Base-by-base conservation (phyloP, 92 coral and sea anemone species). In the Porites evermanni region DNA sequence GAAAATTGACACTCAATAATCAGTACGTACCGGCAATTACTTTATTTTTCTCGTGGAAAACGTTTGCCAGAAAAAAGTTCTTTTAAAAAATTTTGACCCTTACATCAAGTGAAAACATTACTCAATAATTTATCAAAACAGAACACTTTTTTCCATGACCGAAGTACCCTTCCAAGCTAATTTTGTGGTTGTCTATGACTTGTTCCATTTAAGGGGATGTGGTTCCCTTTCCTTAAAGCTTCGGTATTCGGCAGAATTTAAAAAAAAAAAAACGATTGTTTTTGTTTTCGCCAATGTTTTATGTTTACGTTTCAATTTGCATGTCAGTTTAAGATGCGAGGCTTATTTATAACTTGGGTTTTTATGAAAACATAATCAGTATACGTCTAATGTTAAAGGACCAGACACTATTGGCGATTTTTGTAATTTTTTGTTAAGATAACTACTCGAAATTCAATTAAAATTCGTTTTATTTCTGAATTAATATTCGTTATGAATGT, bases 231-330 rank as follows among this genome's bases (percentile, higher is more conserved):
- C 21, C 63, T 7, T 79, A 51, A 50, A 47, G 47, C 44, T 38
- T 7, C 47, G 47, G 4, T 38, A 8, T 12, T 12, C 8, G n/a
- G 4, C 21, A 64, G 51, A 79, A 53, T 79, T 67, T 5, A 12
- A 12, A 7, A 7, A 14, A 51, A 9, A 14, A 26, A 69, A 0
- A 56, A 17, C 18, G 56, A 51, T 19, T 81, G 86, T 81, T 81
- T 81, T 81, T 21, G 56, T 81, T 81, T 81, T n/a, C 32, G 32
- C 26, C 54, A 68, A 81, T 56, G 17, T 38, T 38, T 18, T 65
- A 47, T 79, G 77, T 70, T 58, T 81, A 24, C 64, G 38, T 52
- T 79, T 24, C 84, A 51, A 50, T 79, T 66, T 67, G 51, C 52
- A 50, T 13, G 74, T 67, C 84, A 29, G 64, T 51, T 79, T 18